phyloP scores from a whole-genome alignment of 2,797 vertebrate genomes.

The Takifugu rubripes region DNA sequence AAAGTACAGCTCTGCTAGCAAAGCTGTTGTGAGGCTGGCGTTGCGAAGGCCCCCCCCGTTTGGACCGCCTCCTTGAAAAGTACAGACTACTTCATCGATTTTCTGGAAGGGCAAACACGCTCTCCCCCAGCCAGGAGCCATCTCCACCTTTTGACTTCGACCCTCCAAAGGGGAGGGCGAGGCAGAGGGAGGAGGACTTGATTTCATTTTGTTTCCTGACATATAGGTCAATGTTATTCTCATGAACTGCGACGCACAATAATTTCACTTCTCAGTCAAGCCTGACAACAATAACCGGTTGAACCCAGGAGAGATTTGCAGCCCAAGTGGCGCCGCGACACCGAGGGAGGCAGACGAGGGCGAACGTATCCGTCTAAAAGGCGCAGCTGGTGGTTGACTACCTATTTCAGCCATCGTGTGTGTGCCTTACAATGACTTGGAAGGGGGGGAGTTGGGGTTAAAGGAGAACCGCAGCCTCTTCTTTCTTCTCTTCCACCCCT shows the following conservation, averaged over 20 bases:
- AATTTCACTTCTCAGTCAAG: constrained; percentile 13
- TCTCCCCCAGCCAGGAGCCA: constrained; percentile 31
- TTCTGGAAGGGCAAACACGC: constrained; percentile 39
- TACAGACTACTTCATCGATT: constrained; percentile 53
- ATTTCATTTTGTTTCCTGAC: constrained; percentile 20
- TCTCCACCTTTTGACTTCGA: constrained; percentile 43
- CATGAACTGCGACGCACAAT: constrained; percentile 9
- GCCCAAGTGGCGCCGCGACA: constrained; percentile 2
- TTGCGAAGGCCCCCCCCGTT: constrained; percentile 15
- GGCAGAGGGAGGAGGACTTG: neutral
- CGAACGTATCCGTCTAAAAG: neutral
- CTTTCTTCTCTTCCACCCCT: constrained; percentile 17
- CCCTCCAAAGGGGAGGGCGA: constrained; percentile 11
- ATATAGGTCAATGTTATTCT: constrained; percentile 24
- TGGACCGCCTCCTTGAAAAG: constrained; percentile 22
- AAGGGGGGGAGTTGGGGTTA: constrained; percentile 18
- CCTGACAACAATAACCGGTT: constrained; percentile 14
- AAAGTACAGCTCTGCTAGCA: constrained; percentile 15
- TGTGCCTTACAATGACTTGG: neutral
- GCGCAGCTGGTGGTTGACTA: constrained; percentile 46
- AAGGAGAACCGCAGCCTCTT: constrained; percentile 5
- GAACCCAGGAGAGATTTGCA: constrained; percentile 6
- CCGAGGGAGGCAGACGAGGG: constrained; percentile 1
- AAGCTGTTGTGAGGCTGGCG: constrained; percentile 9
- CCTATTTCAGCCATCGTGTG: constrained; percentile 42